Evolutionary conservation across 2,888 invertebrate species (phyloP), one percentile per base, ranked within the genome.

Genomic region (Microchrysa polita): DNA sequence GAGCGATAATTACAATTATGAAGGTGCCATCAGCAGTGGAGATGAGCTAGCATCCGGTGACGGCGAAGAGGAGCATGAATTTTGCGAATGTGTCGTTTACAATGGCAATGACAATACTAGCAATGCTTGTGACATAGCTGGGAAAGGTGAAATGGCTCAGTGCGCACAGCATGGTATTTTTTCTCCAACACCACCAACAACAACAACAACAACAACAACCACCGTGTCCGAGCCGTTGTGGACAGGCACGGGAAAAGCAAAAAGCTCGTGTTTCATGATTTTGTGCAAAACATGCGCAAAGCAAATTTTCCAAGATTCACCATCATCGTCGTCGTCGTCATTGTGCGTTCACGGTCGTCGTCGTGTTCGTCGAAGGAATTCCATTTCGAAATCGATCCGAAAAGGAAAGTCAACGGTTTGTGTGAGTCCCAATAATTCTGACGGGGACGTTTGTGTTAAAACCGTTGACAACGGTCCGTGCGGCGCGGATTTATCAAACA

Each of bases 191-290:
- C 67, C 52, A n/a, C 7, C 67, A 34, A 27, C 34, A 53, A 60
- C 74, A 77, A 52, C 55, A 73, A 27, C 74, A 40, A 72, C 73
- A 76, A 79, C 79, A 80, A 77, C 78, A 78, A 76, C 76, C 76
- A 74, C 27, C 27, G 27, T 5, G 4, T 7, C 79, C 80, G 76
- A 80, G 79, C 78, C 75, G 80, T 74, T 80, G 77, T 79, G 80
- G 74, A 74, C 76, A 77, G 72, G 4, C 5, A 48, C 77, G 77
- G 77, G 77, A 77, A 82, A 79, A 79, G 73, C 75, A 57, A 69
- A 69, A 69, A 69, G 69, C 69, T 69, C 69, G 55, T 69, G 55
- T 69, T 69, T 69, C 69, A 69, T 40, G 69, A 57, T 69, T 69
- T 69, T 40, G 20, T 69, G 69, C 48, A 55, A 55, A 79, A 79